These are phyloP conservation scores for Lasiurus borealis DNA, from an alignment of 2,113 vertebrate genomes.

Conservation along the genomic window DNA sequence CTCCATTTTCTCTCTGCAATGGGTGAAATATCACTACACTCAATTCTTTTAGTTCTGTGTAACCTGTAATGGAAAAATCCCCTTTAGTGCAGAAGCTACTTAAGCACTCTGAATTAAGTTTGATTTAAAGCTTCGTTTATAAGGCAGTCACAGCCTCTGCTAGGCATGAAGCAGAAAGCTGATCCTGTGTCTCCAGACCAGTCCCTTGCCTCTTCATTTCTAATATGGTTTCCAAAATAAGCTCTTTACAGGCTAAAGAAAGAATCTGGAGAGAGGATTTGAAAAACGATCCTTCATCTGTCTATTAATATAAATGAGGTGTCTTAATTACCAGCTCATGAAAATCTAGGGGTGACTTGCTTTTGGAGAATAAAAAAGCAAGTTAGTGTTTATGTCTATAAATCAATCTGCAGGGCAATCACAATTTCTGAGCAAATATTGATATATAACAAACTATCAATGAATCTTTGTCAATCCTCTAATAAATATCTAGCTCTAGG, in stretches of 20 bases:
- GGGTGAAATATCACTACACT: conserved; percentile 36
- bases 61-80: conserved; percentile 28
- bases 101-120: conserved; percentile 59
- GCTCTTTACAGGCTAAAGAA: conserved; percentile 64
- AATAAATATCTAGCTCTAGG: neutral
- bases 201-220: conserved; percentile 61
- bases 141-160: conserved; percentile 56
- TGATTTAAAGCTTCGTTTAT: conserved; percentile 68
- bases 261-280: conserved; percentile 69
- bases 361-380: conserved; percentile 63
- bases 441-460: conserved; percentile 10
- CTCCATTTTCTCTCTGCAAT: conserved; percentile 3
- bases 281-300: conserved; percentile 65
- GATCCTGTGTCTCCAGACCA: conserved; percentile 44
- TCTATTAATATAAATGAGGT: conserved; percentile 79
- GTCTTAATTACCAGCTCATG: conserved; percentile 69
- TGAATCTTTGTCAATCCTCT: neutral
- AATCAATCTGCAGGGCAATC: conserved; percentile 59
- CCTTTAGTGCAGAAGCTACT: conserved; percentile 48
- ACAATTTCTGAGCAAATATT: conserved; percentile 62
- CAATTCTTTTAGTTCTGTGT: conserved; percentile 56
- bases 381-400: conserved; percentile 54
- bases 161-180: conserved; percentile 63
- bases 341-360: conserved; percentile 63
- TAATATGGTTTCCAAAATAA: conserved; percentile 78